Evolutionary conservation across 1,140 invertebrate species (phyloP), one percentile per base, ranked within the genome.

Genomic region (Drosophila oshimai): DNA sequence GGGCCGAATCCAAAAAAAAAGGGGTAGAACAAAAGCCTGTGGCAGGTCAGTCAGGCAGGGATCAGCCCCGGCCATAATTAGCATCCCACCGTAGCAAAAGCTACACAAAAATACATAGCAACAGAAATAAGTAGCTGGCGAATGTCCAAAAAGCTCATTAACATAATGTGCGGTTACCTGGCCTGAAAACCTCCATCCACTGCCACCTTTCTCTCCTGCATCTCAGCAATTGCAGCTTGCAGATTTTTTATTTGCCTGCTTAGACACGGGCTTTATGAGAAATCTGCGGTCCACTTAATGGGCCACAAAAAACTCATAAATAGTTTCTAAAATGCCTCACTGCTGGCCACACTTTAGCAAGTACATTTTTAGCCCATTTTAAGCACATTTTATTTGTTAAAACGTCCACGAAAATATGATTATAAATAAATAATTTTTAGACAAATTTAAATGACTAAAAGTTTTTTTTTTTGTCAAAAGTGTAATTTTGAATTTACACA

Each of bases 81-180:
- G 28, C 62, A 67, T 50, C 60, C 47, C 41, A 70, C 51, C 45
- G 65, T 29, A 50, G 36, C 68, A 18, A n/a, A n/a, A 34, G 15
- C 45, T 24, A 45, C 37, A 20, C 15, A 57, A 71, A 50, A n/a
- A n/a, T n/a, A n/a, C n/a, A n/a, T 46, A 36, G 60, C 54, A 61
- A 37, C 47, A 47, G 53, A 50, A 58, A 39, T 37, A 50, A 58
- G 34, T 37, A 39, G 42, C 36, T n/a, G 53, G 58, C 58, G 28
- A 61, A 33, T 31, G 62, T 51, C 58, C 51, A 55, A 83, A 84
- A 74, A 55, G 80, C 80, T 84, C 80, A 84, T 84, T 86, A 84
- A 75, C 80, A 84, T 84, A 84, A 84, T 84, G 80, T 86, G 80
- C 80, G 80, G 80, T 74, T 58, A 47, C 58, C 51, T 70, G 57